A percentile compares a stretch with the other conserved stretches of the same genome.
phyloP scores from a whole-genome alignment of 2,888 invertebrate genomes.

The Trichopria drosophilae region DNA sequence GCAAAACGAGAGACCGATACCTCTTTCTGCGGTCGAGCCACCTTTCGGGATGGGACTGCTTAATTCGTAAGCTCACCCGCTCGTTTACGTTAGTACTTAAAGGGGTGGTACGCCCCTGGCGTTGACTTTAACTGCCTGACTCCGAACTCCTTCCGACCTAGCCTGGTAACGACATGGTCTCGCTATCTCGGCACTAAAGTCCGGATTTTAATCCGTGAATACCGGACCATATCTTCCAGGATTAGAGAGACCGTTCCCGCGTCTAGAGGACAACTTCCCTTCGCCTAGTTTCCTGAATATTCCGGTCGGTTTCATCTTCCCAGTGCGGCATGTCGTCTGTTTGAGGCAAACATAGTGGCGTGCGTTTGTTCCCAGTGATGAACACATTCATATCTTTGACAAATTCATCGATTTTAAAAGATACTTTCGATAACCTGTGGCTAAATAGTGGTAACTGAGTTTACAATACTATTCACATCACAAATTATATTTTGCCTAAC shows the following conservation, averaged over 20 bases:
- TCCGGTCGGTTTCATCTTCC: too few relatives aligned
- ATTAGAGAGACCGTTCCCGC: slow-evolving; percentile 43
- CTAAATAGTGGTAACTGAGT: too few relatives aligned
- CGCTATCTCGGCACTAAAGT: slow-evolving; percentile 47
- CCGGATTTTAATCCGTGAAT: slow-evolving; percentile 55
- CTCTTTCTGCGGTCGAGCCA: neutral
- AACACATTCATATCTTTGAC: too few relatives aligned
- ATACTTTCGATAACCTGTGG: too few relatives aligned
- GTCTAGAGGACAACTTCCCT: slow-evolving; percentile 16
- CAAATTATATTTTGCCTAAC: too few relatives aligned
- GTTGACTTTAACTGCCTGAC: slow-evolving; percentile 53
- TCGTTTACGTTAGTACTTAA: slow-evolving; percentile 53
- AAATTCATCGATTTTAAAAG: too few relatives aligned
- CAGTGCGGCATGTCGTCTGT: too few relatives aligned
- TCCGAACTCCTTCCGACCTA: slow-evolving; percentile 38
- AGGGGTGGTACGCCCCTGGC: slow-evolving; percentile 44
- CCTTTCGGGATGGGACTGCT: slow-evolving; percentile 30
- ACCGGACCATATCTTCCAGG: slow-evolving; percentile 51
- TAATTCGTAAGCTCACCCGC: slow-evolving; percentile 49
- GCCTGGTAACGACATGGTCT: slow-evolving; percentile 32
- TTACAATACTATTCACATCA: too few relatives aligned
- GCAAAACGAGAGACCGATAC: too few relatives aligned
- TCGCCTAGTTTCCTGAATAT: too few relatives aligned
- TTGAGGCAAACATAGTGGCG: too few relatives aligned
- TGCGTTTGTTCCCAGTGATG: too few relatives aligned